Evolutionary conservation across 2,888 invertebrate genomes (phyloP), one percentile per base, ranked within the genome.

Genomic region (Mycalesis mineus): DNA sequence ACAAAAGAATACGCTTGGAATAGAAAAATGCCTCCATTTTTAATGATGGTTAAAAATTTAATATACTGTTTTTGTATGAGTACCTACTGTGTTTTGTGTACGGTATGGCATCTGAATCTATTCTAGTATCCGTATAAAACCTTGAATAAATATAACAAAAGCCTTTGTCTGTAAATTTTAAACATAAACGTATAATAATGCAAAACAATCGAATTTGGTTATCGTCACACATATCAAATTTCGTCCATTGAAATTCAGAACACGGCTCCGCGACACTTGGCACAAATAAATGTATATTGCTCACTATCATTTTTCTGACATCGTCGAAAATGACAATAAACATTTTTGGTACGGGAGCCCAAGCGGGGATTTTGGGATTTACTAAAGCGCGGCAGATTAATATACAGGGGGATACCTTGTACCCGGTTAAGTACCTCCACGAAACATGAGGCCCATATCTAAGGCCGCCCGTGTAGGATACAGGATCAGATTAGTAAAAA

Each of bases 161-260:
- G 14, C 14, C 36, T 39, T 50, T 40, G 49, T 29, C 37, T 39
- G 11, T n/a, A n/a, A 49, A 33, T 44, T 28, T 7, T 44, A 8
- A 44, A 29, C 44, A 44, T 29, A 4, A n/a, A 39, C n/a, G 22
- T 39, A 29, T 15, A 36, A 49, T 37, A 36, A 42, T 22, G 14
- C 22, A 40, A 9, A 17, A 49, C 42, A 58, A 33, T 29, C 29
- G 15, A 9, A 47, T 57, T 41, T 9, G 41, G 33, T 48, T 53
- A 49, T 44, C 53, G n/a, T 36, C 15, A 52, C 40, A 52, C 31
- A 52, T 57, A 57, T 47, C 47, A 51, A 47, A 40, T 52, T 51
- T 41, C 1, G 33, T 41, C 31, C 44, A 52, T 58, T 58, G 28
- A 37, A 48, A 58, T 53, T 49, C 53, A 29, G 36, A 55, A 17